phyloP scores from a whole-genome alignment of 2,113 vertebrate genomes.

The Anseranas semipalmata region DNA sequence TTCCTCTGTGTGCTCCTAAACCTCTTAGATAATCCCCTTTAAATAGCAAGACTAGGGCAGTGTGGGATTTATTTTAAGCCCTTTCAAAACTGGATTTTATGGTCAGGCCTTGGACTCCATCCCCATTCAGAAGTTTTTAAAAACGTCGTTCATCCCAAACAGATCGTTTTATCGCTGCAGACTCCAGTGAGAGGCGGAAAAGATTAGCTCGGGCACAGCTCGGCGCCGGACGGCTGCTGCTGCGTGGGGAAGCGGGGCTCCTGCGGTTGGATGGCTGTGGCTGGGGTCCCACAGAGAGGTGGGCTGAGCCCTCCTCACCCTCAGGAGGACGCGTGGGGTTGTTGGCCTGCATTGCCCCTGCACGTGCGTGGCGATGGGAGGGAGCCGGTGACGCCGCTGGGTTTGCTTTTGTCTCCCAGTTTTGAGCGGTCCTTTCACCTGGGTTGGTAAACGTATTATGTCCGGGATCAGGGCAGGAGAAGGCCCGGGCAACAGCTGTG shows the following conservation, averaged over 20 bases:
- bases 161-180: not conserved
- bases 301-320: not conserved
- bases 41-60: conserved; percentile 45
- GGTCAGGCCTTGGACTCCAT: conserved; percentile 18
- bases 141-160: not conserved
- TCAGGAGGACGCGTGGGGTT: not conserved
- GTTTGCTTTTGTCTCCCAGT: not conserved
- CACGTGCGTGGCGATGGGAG: not conserved
- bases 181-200: not conserved
- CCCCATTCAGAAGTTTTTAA: conserved; percentile 1
- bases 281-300: not conserved
- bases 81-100: conserved; percentile 41
- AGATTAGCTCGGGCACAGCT: not conserved
- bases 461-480: not conserved
- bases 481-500: too few relatives aligned
- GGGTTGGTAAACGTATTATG: not conserved
- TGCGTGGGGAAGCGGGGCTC: not conserved
- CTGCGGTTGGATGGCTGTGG: not conserved
- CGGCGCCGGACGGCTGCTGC: fast-evolving
- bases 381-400: not conserved
- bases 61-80: conserved; percentile 52
- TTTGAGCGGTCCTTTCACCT: not conserved
- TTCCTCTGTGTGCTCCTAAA: conserved; percentile 14
- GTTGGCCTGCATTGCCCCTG: not conserved
- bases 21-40: conserved; percentile 50